Conservation (phyloP, 2,113 vertebrate species). For the Albula glossodonta region DNA sequence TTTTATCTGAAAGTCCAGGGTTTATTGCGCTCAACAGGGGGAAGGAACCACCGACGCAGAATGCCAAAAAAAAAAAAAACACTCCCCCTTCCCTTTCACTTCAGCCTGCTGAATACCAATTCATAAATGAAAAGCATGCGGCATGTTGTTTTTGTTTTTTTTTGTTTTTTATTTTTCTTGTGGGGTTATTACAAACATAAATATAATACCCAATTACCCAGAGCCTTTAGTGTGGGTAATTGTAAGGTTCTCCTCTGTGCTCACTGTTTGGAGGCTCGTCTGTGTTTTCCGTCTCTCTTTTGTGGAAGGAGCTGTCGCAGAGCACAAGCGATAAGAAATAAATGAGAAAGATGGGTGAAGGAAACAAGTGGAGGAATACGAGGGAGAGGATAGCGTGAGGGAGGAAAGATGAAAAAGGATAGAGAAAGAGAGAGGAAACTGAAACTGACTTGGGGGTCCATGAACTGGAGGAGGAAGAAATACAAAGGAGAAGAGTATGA, state of each 20-base stretch:
- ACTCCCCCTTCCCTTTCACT: too few relatives aligned
- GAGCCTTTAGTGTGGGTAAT: background rate
- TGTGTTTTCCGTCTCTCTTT: too few relatives aligned
- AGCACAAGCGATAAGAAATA: too few relatives aligned
- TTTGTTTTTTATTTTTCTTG: background rate
- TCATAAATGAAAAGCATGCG: background rate
- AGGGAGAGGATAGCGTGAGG: background rate
- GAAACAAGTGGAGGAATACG: background rate
- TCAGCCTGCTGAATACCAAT: background rate
- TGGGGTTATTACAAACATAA: background rate
- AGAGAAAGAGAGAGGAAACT: background rate
- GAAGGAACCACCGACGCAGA: background rate
- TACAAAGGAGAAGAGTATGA: too few relatives aligned
- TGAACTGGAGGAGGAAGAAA: background rate
- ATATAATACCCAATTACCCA: background rate
- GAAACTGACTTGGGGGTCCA: too few relatives aligned
- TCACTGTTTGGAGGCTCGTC: background rate
- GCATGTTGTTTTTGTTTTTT: too few relatives aligned
- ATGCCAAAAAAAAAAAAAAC: constrained; percentile 3
- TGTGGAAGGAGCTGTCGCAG: too few relatives aligned
- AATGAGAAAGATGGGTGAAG: background rate
- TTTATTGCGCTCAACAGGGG: constrained; percentile 19
- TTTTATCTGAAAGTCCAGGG: constrained; percentile 1
- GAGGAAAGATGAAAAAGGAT: background rate
- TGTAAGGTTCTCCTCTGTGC: background rate